Evolutionary conservation across 2,888 invertebrate genomes (phyloP).

Genomic region (Macrosoma leucophasiata): DNA sequence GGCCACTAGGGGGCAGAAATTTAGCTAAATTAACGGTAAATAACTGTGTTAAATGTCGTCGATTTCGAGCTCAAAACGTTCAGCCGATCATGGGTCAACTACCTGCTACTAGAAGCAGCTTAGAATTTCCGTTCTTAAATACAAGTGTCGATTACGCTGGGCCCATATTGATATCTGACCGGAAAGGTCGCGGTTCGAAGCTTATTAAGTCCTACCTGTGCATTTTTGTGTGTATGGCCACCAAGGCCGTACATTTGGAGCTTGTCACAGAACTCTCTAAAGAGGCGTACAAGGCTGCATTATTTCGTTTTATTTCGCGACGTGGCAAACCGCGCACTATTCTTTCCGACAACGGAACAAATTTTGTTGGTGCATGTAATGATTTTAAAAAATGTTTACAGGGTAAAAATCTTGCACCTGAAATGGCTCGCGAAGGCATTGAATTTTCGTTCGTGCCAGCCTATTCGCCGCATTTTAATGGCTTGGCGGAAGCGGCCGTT

Average conservation of each 20-base stretch:
- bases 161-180: slow-evolving; percentile 15
- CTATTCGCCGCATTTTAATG: slow-evolving; percentile 20
- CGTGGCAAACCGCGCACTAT: slow-evolving; percentile 18
- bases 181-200: slow-evolving; percentile 23
- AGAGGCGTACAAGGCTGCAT: slow-evolving; percentile 11
- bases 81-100: slow-evolving; percentile 27
- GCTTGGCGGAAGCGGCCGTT: slow-evolving; percentile 19
- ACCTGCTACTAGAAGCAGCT: slow-evolving; percentile 17
- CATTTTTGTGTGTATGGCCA: slow-evolving; percentile 21
- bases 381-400: slow-evolving; percentile 11
- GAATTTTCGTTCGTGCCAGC: slow-evolving; percentile 18
- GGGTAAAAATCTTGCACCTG: slow-evolving; percentile 6
- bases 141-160: slow-evolving; percentile 26
- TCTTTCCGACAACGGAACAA: slow-evolving; percentile 16
- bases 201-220: slow-evolving; percentile 18
- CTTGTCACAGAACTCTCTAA: slow-evolving; percentile 19
- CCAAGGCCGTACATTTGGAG: slow-evolving; percentile 20
- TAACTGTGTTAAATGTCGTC: slow-evolving; percentile 22
- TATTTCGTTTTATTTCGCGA: slow-evolving; percentile 16
- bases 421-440: slow-evolving; percentile 11
- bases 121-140: slow-evolving; percentile 10
- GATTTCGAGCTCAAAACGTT: slow-evolving; percentile 20
- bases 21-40: slow-evolving; percentile 21
- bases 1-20: slow-evolving; percentile 18
- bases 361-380: slow-evolving; percentile 17